phyloP scores from a whole-genome alignment of 30 jellyfish, hydroid and myxozoan species.

The Hydractinia symbiolongicarpus region DNA sequence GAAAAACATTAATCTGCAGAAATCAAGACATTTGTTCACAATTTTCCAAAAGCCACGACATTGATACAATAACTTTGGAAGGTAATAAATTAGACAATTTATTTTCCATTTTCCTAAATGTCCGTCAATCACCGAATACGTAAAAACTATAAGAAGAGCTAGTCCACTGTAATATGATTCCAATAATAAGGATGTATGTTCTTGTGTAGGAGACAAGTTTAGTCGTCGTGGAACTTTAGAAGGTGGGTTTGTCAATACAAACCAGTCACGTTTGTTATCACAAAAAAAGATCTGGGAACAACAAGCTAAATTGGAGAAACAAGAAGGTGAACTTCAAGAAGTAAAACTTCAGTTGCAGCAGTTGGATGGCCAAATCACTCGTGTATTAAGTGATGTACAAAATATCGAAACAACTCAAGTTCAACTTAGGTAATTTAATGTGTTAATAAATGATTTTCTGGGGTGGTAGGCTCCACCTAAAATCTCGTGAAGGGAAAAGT shows the following conservation, averaged over 20 bases:
- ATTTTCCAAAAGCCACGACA: slow-evolving; percentile 73
- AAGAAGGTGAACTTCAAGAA: slow-evolving; percentile 39
- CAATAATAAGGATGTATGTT: neutral
- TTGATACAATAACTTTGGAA: slow-evolving; percentile 92
- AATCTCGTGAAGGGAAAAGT: no score
- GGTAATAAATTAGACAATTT: slow-evolving; percentile 57
- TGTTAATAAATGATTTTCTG: neutral
- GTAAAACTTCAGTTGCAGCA: slow-evolving; percentile 45
- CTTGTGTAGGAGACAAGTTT: slow-evolving; percentile 76
- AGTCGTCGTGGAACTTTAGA: slow-evolving; percentile 90
- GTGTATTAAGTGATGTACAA: slow-evolving; percentile 54
- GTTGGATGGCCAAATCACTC: slow-evolving; percentile 69
- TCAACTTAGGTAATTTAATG: slow-evolving; percentile 53
- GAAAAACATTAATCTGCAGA: slow-evolving; percentile 86
- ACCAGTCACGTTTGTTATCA: slow-evolving; percentile 51
- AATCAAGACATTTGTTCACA: slow-evolving; percentile 84
- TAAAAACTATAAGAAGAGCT: no score
- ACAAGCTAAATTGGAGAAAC: slow-evolving; percentile 45
- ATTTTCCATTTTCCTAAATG: neutral
- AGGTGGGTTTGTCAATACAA: slow-evolving; percentile 78
- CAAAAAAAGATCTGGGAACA: slow-evolving; percentile 55
- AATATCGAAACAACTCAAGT: slow-evolving; percentile 68
- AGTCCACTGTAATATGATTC: no score
- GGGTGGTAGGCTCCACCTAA: no score
- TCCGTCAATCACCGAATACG: no score